phyloP scores from a whole-genome alignment of 2,888 invertebrate genomes.

The Palloptera scutellata region DNA sequence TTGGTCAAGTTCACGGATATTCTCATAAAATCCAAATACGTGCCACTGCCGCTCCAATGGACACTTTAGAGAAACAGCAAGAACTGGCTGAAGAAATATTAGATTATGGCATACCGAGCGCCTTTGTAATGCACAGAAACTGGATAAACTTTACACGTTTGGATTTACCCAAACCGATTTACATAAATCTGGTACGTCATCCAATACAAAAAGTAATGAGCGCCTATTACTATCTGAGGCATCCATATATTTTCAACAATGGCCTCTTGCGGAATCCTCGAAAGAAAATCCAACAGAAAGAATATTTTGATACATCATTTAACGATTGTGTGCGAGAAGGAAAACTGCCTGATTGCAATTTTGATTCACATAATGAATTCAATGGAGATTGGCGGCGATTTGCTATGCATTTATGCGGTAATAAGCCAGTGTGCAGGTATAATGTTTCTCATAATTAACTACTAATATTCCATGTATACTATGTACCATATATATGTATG shows the following conservation, averaged over 20 bases:
- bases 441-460: background rate
- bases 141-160: slow-evolving; percentile 85
- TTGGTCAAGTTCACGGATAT: slow-evolving; percentile 62
- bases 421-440: slow-evolving; percentile 31
- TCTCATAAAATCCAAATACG: slow-evolving; percentile 13
- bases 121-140: slow-evolving; percentile 86
- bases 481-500: no score
- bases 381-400: slow-evolving; percentile 37
- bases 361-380: slow-evolving; percentile 22
- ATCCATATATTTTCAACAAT: slow-evolving; percentile 82
- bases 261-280: slow-evolving; percentile 7
- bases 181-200: slow-evolving; percentile 85
- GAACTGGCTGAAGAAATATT: slow-evolving; percentile 72
- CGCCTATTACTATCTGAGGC: slow-evolving; percentile 86
- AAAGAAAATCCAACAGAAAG: background rate
- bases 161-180: slow-evolving; percentile 80
- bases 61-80: slow-evolving; percentile 69
- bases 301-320: slow-evolving; percentile 26
- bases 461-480: no score
- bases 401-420: slow-evolving; percentile 36
- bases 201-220: slow-evolving; percentile 86
- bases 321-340: slow-evolving; percentile 32
- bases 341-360: slow-evolving; percentile 28
- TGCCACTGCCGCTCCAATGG: background rate
- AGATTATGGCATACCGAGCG: slow-evolving; percentile 74